Evolutionary conservation across 2,113 vertebrate genomes (phyloP).

Genomic region (Thalassarche chlororhynchos): DNA sequence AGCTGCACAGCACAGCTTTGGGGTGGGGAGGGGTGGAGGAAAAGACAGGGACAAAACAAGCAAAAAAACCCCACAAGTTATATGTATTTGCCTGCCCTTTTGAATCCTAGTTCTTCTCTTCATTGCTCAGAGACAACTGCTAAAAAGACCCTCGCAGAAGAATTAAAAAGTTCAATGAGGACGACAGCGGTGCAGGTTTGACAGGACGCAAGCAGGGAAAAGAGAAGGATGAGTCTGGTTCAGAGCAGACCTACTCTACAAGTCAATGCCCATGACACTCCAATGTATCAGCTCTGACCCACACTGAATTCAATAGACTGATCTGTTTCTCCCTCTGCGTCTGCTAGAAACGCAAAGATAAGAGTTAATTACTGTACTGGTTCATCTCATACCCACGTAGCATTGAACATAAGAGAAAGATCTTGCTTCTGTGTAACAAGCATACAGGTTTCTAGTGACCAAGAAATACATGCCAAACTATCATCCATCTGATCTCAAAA

Average conservation of each 20-base stretch:
- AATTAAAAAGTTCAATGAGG: not conserved
- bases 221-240: not conserved
- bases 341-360: not conserved
- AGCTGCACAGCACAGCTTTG: not conserved
- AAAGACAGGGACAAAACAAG: not conserved
- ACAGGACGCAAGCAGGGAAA: not conserved
- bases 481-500: not conserved
- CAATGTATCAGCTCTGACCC: too few relatives aligned
- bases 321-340: not conserved
- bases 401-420: not conserved
- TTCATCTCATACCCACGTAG: not conserved
- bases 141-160: not conserved
- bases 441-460: not conserved
- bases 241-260: not conserved
- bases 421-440: not conserved
- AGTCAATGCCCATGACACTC: not conserved
- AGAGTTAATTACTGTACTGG: not conserved
- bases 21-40: too few relatives aligned
- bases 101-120: not conserved
- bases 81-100: not conserved
- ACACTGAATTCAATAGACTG: too few relatives aligned
- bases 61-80: too few relatives aligned
- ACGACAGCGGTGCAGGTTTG: not conserved
- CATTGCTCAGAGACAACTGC: not conserved
- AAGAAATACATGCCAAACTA: not conserved